phyloP scores from a whole-genome alignment of 2,113 vertebrate genomes.

The Ranitomeya imitator region DNA sequence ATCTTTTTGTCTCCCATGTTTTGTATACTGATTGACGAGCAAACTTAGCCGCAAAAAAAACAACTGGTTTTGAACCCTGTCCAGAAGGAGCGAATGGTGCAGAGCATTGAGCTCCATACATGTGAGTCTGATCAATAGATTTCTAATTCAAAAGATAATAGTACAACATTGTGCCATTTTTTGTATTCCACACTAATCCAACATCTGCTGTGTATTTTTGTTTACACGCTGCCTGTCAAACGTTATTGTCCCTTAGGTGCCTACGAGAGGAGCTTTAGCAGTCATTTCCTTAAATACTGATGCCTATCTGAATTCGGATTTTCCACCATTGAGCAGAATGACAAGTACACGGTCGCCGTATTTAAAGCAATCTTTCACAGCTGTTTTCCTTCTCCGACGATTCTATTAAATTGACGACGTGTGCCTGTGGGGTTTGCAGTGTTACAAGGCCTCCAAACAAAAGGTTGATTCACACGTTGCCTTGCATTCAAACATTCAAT shows the following conservation, averaged over 20 bases:
- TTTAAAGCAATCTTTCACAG: constrained; percentile 88
- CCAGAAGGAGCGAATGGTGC: not conserved
- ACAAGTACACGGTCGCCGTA: constrained; percentile 86
- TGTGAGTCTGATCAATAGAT: not conserved
- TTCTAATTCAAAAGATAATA: not conserved
- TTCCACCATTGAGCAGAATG: constrained; percentile 81
- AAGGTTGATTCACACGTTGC: constrained; percentile 69
- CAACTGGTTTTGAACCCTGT: not conserved
- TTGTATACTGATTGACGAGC: constrained; percentile 7
- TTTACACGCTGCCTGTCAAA: constrained; percentile 76
- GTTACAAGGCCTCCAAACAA: constrained; percentile 65
- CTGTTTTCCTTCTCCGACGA: constrained; percentile 76
- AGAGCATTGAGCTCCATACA: not conserved
- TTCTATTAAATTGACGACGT: constrained; percentile 80
- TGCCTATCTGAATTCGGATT: constrained; percentile 81
- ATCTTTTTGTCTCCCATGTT: constrained; percentile 25
- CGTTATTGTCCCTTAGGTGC: constrained; percentile 73
- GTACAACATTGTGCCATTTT: not conserved
- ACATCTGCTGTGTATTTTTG: constrained; percentile 78
- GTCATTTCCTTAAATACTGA: constrained; percentile 87
- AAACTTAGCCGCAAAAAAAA: not conserved
- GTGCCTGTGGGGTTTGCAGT: constrained; percentile 74
- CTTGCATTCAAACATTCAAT: constrained; percentile 65
- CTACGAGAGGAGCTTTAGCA: constrained; percentile 79
- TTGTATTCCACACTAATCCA: constrained; percentile 72